These are phyloP conservation scores for Agrotis segetum DNA, from an alignment of 2,888 invertebrate genomes.

Conservation along the genomic window DNA sequence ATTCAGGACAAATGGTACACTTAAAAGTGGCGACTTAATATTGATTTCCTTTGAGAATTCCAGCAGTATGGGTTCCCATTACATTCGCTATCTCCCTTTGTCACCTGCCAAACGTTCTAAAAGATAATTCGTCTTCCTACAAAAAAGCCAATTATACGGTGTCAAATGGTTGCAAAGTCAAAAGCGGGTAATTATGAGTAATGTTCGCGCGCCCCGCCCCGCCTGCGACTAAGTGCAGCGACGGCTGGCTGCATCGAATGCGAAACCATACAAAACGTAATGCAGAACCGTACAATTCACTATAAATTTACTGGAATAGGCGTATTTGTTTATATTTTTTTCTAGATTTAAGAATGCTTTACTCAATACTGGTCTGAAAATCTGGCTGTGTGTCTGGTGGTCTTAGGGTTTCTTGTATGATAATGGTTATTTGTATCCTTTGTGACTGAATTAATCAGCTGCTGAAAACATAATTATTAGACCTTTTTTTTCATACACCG, in stretches of 20 bases:
- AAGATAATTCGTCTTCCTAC: slow-evolving; percentile 17
- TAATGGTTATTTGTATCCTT: too few relatives aligned
- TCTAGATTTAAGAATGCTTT: background rate
- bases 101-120: slow-evolving; percentile 14
- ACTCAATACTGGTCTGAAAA: background rate
- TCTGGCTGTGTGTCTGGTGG: background rate
- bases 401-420: background rate
- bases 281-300: slow-evolving; percentile 50
- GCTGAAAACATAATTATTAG: too few relatives aligned
- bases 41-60: background rate
- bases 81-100: background rate
- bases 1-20: too few relatives aligned
- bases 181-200: slow-evolving; percentile 67
- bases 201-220: slow-evolving; percentile 67
- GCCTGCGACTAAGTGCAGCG: slow-evolving; percentile 72
- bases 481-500: too few relatives aligned
- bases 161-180: slow-evolving; percentile 60
- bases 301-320: slow-evolving; percentile 57
- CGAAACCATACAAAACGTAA: slow-evolving; percentile 64
- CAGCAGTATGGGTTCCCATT: background rate
- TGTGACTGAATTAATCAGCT: too few relatives aligned
- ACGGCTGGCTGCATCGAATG: slow-evolving; percentile 57
- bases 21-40: background rate
- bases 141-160: slow-evolving; percentile 55
- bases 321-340: slow-evolving; percentile 34